Percentiles rank a stretch among this genome's conserved stretches.
These are phyloP conservation scores for Rhorus exstirpatorius DNA, from an alignment of 2,888 invertebrate species.

Conservation along the genomic window DNA sequence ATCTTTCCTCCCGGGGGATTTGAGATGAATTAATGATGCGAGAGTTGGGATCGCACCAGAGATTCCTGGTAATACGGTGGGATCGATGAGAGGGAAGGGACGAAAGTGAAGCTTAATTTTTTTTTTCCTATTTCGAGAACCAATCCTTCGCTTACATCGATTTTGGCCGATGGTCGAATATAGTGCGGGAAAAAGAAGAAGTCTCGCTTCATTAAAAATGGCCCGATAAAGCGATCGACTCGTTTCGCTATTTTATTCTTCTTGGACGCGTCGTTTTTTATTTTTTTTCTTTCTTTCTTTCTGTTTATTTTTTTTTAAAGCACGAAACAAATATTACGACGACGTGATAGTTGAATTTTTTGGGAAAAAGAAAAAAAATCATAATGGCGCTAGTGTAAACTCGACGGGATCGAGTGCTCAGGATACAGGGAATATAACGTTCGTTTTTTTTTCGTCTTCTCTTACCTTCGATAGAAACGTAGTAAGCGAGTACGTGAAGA, in stretches of 20 bases:
- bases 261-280: conserved; percentile 9
- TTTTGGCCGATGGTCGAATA: not conserved
- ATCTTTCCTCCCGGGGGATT: conserved; percentile 7
- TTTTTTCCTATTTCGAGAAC: not conserved
- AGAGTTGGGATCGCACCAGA: not conserved
- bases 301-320: not conserved
- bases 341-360: conserved; percentile 9
- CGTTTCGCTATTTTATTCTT: conserved; percentile 11
- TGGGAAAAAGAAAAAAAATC: not conserved
- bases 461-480: conserved; percentile 38
- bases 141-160: not conserved
- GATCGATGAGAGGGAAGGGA: conserved; percentile 35
- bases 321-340: conserved; percentile 1
- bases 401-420: conserved; percentile 42
- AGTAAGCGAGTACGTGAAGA: not conserved
- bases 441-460: conserved; percentile 34
- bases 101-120: conserved; percentile 5
- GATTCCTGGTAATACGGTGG: conserved; percentile 13
- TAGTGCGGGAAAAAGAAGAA: not conserved
- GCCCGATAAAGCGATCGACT: not conserved
- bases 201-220: not conserved
- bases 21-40: conserved; percentile 43
- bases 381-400: conserved; percentile 29
- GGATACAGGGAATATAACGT: conserved; percentile 62
- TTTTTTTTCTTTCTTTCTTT: conserved; percentile 4